Conservation (phyloP, 2,888 invertebrate genomes). For the Melolontha melolontha region DNA sequence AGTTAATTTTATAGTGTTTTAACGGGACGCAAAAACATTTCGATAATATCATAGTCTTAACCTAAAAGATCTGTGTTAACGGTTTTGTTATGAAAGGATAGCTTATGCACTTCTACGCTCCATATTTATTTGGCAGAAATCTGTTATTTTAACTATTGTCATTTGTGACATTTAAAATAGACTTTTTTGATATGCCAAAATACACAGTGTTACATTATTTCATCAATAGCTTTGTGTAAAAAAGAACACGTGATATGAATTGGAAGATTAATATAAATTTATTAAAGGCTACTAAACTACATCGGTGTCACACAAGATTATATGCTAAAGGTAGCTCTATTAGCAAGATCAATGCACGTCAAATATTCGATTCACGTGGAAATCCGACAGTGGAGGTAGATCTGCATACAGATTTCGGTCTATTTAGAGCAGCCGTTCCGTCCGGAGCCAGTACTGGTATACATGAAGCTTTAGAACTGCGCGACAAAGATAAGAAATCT, state of each 20-base stretch:
- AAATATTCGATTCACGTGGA: constrained; percentile 98
- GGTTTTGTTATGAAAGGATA: too few relatives aligned
- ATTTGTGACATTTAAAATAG: too few relatives aligned
- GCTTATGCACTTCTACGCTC: too few relatives aligned
- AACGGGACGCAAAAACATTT: too few relatives aligned
- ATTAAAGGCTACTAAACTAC: background rate
- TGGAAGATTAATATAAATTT: background rate
- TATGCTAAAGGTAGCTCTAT: background rate
- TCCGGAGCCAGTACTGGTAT: constrained; percentile 96
- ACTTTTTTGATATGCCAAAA: too few relatives aligned
- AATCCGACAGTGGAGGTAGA: constrained; percentile 99
- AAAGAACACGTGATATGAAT: background rate
- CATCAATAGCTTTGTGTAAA: too few relatives aligned
- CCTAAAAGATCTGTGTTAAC: too few relatives aligned
- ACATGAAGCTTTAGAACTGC: constrained; percentile 96
- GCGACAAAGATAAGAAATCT: constrained; percentile 88
- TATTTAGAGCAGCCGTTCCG: constrained; percentile 95
- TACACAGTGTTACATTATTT: too few relatives aligned
- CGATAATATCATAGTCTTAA: too few relatives aligned
- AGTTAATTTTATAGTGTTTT: too few relatives aligned
- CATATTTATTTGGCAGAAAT: too few relatives aligned
- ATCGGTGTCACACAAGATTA: background rate
- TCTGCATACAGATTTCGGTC: constrained; percentile 80
- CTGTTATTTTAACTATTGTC: too few relatives aligned
- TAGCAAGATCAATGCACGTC: constrained; percentile 75